Evolutionary conservation across 2,797 vertebrate species (phyloP), one percentile per base, ranked within the genome.

Genomic region (Phalloptychus januarius): DNA sequence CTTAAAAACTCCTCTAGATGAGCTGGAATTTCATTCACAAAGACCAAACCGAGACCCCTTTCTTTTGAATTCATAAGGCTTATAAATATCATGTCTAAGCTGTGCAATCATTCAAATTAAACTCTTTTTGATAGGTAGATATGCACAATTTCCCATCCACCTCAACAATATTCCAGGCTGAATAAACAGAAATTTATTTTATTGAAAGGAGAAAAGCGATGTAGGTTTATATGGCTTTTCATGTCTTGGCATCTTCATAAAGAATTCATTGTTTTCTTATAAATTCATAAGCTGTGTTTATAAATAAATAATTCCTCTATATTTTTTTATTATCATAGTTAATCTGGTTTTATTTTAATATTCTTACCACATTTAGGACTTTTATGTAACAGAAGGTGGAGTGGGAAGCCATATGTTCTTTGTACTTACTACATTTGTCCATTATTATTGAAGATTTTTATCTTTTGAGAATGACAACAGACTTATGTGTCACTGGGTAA

Each of bases 1-100:
- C 79, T 88, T 92, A 85, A 88, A 86, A 84, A 87, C 83, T 86
- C 71, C 88, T 91, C 71, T 58, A 89, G 85, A 91, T 92, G 84
- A 94, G 82, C 84, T 81, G 83, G 84, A 83, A 84, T 93, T 93
- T 92, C 82, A 45, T 45, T 48, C 56, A 50, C 23, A 65, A 31
- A 77, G 38, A 40, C 46, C 76, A 45, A 61, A 54, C 67, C 33
- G 8, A 16, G 46, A 61, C 76, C 82, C 77, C 72, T 72, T 75
- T 38, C 58, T 76, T 85, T 86, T 81, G 63, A 78, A 79, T 79
- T 79, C 82, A 69, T 69, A 38, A 75, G 86, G 85, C 84, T 83
- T 87, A 85, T 79, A 86, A 82, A 88, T 79, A 81, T 88, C 61
- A 70, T 63, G 79, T 79, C 85, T 87, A 83, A 90, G 84, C 83